Evolutionary conservation across 2,797 vertebrate species (phyloP).

Genomic region (Lateolabrax maculatus): DNA sequence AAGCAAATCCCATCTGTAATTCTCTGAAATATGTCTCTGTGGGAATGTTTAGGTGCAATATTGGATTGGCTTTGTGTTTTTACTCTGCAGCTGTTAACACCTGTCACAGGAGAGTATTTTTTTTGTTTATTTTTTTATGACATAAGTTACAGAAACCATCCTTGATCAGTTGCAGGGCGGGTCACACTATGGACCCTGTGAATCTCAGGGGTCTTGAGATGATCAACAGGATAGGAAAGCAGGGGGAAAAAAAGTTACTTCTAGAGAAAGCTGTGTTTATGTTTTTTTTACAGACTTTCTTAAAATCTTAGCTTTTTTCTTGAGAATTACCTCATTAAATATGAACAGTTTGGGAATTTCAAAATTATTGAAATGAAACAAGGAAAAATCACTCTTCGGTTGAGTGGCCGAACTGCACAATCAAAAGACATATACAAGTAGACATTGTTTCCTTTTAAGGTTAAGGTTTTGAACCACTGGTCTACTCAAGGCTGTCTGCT

Average conservation of each 20-base stretch:
- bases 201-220: background rate
- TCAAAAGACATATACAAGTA: background rate
- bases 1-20: background rate
- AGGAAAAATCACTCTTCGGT: too few species aligned
- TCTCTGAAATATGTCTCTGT: background rate
- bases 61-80: too few species aligned
- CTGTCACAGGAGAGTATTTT: background rate
- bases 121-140: background rate
- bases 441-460: background rate
- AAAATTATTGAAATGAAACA: background rate
- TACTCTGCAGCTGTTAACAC: background rate
- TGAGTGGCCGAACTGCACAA: background rate
- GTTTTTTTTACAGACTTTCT: background rate
- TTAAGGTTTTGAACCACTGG: background rate
- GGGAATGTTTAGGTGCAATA: background rate
- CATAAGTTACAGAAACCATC: background rate
- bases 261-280: background rate
- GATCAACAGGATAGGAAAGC: background rate
- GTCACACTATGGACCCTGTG: background rate
- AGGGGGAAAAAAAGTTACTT: background rate
- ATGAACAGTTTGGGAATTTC: background rate
- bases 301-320: background rate
- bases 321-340: background rate
- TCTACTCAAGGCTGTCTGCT: background rate
- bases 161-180: background rate